These are phyloP conservation scores for Beris morrisii DNA, from an alignment of 2,888 invertebrate species.

Conservation along the genomic window DNA sequence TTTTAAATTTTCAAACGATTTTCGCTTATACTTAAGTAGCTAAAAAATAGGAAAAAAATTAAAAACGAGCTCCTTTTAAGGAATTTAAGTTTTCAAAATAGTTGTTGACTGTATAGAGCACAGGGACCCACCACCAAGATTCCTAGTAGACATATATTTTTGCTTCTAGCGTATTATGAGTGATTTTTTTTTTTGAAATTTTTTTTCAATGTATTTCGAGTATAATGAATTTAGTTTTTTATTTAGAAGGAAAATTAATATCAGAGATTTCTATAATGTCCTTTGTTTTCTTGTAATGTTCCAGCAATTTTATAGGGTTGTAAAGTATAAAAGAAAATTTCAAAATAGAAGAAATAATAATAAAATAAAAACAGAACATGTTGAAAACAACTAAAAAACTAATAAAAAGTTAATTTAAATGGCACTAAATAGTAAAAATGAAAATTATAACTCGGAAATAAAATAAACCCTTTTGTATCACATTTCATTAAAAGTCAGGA, in stretches of 20 bases:
- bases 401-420: constrained; percentile 22
- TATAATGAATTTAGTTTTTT: too few species aligned
- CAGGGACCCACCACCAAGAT: too few species aligned
- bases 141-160: too few species aligned
- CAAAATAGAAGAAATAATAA: constrained; percentile 5
- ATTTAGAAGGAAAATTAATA: constrained; percentile 11
- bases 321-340: neutral
- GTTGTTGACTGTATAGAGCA: too few species aligned
- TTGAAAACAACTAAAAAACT: constrained; percentile 14
- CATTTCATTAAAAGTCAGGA: constrained; percentile 9
- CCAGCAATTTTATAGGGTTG: constrained; percentile 6
- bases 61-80: constrained; percentile 2
- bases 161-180: too few species aligned
- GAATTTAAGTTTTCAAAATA: constrained; percentile 1
- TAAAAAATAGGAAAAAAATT: too few species aligned
- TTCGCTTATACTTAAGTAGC: neutral
- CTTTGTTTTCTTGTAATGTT: constrained; percentile 14
- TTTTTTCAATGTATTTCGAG: too few species aligned
- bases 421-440: constrained; percentile 14
- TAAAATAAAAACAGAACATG: constrained; percentile 1
- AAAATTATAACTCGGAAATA: constrained; percentile 9
- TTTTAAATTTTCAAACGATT: constrained; percentile 6
- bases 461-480: neutral
- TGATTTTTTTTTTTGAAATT: too few species aligned
- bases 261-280: constrained; percentile 22